phyloP scores from a whole-genome alignment of 1,140 invertebrate genomes.

The Sesamia nonagrioides region DNA sequence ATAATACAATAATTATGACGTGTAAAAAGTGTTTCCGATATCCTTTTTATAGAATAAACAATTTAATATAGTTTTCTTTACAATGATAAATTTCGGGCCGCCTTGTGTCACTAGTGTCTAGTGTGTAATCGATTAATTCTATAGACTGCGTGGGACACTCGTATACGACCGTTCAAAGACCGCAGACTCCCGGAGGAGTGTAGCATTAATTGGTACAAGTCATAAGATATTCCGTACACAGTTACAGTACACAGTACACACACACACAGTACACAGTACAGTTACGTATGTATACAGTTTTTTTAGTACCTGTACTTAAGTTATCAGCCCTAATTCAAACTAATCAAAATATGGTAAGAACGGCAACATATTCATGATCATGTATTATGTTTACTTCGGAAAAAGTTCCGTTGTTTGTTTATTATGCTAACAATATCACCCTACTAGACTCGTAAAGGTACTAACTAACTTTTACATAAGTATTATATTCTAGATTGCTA shows the following conservation, averaged over 20 bases:
- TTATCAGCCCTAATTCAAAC: not conserved
- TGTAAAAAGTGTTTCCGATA: no score
- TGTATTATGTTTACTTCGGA: no score
- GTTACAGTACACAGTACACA: no score
- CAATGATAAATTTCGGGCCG: not conserved
- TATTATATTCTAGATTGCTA: not conserved
- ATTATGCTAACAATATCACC: not conserved
- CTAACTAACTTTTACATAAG: conserved; percentile 1
- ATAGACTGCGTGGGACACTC: conserved; percentile 30
- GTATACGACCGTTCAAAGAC: conserved; percentile 44
- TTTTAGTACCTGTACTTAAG: not conserved
- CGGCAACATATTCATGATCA: not conserved
- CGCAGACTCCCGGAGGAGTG: conserved; percentile 36
- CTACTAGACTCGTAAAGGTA: not conserved
- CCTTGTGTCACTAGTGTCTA: conserved; percentile 6
- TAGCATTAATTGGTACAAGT: conserved; percentile 16
- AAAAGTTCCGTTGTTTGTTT: not conserved
- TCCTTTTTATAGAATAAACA: no score
- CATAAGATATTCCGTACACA: not conserved
- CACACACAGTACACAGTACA: no score
- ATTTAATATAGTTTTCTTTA: no score
- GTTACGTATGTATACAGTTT: no score
- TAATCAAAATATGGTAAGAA: not conserved
- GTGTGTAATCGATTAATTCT: conserved; percentile 25
- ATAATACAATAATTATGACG: no score